Base-by-base conservation (phyloP, 2,797 vertebrate species). In the Sandelia bainsii region DNA sequence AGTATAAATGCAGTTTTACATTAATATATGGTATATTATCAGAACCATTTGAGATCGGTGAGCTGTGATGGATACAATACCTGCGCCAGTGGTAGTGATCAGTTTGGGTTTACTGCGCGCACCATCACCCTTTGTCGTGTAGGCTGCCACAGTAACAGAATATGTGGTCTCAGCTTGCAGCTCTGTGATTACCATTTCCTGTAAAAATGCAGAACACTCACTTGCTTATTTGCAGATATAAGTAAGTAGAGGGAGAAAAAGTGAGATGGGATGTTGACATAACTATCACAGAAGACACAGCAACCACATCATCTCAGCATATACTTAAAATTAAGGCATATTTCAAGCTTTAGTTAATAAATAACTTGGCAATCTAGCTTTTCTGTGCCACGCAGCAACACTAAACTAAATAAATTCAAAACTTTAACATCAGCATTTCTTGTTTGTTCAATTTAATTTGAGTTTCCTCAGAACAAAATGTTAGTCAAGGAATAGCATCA, bases 81-180 rank as follows among this genome's bases (percentile, higher is more conserved):
- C 98, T 96, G 98, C 98, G 83, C 97, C 98, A 82, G 95, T 97
- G 89, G 98, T 99, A 77, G 97, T 97, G 80, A 98, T 92, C 53
- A 97, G 87, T 89, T 97, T 99, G 71, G 98, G 96, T 86, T 99
- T 99, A 95, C 98, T 99, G 84, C 98, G 96, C 63, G 98, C 98
- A 65, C 98, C 98, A 0, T 99, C 98, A 25, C 98, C 98, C 93
- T 99, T 99, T 8, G 98, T 98, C 19, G 98, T 99, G 68, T 99
- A 99, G 77, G 98, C 98, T 74, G 96, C 97, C 72, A 99, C 97
- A 0, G 98, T 98, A 54, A 99, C 95, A 11, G 98, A 98, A 73
- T 99, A 99, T 1, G 96, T 96, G 29, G 97, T 98, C 92, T 99
- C 98, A 87, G 98, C 97, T 84, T 96, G 96, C 78, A 99, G 94